A percentile compares a stretch with the other conserved stretches of the same genome.
phyloP scores from a whole-genome alignment of 1,140 invertebrate species.

The Thaumetopoea pityocampa region DNA sequence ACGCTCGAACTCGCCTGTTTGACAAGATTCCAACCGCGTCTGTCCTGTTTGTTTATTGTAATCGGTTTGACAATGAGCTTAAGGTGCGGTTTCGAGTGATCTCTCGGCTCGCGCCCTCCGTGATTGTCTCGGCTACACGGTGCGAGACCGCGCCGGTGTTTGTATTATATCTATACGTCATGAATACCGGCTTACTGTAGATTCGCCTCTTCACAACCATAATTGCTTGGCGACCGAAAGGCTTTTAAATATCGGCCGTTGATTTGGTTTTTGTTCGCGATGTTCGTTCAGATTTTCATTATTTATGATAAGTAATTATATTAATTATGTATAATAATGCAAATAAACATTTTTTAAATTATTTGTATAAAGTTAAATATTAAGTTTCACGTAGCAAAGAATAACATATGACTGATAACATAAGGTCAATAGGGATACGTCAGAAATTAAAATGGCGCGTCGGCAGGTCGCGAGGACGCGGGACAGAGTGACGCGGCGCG shows the following conservation, averaged over 20 bases:
- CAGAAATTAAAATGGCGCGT: conserved; percentile 40
- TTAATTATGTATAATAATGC: too few relatives aligned
- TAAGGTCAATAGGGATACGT: conserved; percentile 70
- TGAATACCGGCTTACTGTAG: conserved; percentile 69
- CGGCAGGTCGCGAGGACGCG: conserved; percentile 22
- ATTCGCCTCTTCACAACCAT: conserved; percentile 69
- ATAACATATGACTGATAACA: conserved; percentile 63
- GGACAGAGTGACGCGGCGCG: conserved; percentile 15
- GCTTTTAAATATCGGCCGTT: conserved; percentile 63
- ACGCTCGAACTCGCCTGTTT: conserved; percentile 74
- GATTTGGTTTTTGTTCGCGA: conserved; percentile 47
- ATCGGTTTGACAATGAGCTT: conserved; percentile 75
- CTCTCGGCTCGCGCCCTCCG: conserved; percentile 54
- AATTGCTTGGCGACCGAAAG: conserved; percentile 64
- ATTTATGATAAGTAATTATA: too few relatives aligned
- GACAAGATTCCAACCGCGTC: conserved; percentile 75
- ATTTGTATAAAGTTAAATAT: conserved; percentile 1
- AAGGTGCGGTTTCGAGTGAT: conserved; percentile 75
- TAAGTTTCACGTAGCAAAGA: conserved; percentile 25
- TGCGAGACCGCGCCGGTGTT: conserved; percentile 57
- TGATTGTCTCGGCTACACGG: conserved; percentile 65
- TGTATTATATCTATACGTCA: conserved; percentile 72
- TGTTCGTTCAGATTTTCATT: conserved; percentile 15
- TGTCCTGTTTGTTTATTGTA: conserved; percentile 76
- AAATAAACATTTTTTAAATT: too few relatives aligned